Evolutionary conservation across 2,797 vertebrate genomes (phyloP).

Genomic region (Ambastaia sidthimunki): DNA sequence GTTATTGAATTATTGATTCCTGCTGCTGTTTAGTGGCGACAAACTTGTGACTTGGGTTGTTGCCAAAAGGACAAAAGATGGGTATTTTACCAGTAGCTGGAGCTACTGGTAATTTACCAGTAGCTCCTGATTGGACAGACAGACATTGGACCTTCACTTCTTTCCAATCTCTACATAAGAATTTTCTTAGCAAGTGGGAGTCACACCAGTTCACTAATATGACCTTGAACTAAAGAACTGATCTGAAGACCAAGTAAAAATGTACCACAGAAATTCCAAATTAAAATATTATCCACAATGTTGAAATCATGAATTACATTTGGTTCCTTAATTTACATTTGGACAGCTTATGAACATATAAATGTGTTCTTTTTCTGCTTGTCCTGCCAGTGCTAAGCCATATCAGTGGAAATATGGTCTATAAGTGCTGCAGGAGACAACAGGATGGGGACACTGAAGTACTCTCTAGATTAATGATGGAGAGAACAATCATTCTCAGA

Average conservation of each 20-base stretch:
- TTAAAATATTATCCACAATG: neutral
- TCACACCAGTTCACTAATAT: neutral
- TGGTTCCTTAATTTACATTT: slow-evolving; percentile 9
- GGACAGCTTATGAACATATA: neutral
- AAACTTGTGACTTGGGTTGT: slow-evolving; percentile 73
- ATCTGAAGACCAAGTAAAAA: neutral
- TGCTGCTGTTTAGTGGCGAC: slow-evolving; percentile 73
- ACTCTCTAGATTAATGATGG: slow-evolving; percentile 78
- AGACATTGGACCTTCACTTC: neutral
- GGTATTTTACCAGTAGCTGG: too few relatives aligned
- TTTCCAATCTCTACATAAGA: neutral
- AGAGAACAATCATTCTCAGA: slow-evolving; percentile 58
- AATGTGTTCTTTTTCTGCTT: neutral
- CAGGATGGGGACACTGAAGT: slow-evolving; percentile 80
- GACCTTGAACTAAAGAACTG: slow-evolving; percentile 10
- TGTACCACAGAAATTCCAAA: neutral
- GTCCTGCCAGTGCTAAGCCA: slow-evolving; percentile 49
- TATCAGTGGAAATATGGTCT: slow-evolving; percentile 56
- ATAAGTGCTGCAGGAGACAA: slow-evolving; percentile 76
- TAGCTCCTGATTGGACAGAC: neutral
- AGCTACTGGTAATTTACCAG: too few relatives aligned
- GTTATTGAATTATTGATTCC: slow-evolving; percentile 83
- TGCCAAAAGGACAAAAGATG: slow-evolving; percentile 50
- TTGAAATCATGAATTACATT: neutral
- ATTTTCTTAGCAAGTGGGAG: neutral